Evolutionary conservation across 92 coral and sea anemone species (phyloP), one percentile per base, ranked within the genome.

Genomic region (Siderastrea radians): DNA sequence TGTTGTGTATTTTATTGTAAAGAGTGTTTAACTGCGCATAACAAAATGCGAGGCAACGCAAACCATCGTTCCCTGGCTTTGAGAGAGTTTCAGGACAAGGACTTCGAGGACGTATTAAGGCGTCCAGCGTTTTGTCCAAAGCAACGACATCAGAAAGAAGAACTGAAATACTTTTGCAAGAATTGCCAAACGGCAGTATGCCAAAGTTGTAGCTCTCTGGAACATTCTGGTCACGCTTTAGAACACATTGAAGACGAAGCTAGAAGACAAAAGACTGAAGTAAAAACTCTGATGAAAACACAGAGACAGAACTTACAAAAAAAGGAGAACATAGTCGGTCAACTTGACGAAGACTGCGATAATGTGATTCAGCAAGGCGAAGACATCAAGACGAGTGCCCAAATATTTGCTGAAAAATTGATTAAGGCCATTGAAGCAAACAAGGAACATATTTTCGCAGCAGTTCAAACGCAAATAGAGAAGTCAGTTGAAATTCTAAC

Each of bases 91-190:
- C 72, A 68, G 38, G 72, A 68, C 38, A 68, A 68, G 49, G 72
- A 68, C 72, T 68, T 6, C 15, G 49, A 68, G 14, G 72, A 68
- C 50, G 13, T 68, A 68, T 68, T 68, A 14, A 68, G 43, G 15
- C 72, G 72, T 7, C 72, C 72, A 6, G 72, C 72, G 14, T 68
- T 43, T 68, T 68, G 72, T 11, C 15, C 82, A 17, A 78, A 78
- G 53, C 71, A 48, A 10, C 71, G 82, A 47, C 82, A 78, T 50
- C 70, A 78, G 57, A 78, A 78, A 48, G 73, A 79, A 49, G 83
- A 79, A 43, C 16, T 79, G 49, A 64, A 79, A 50, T 79, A 79
- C 19, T 79, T 60, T 49, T 79, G 83, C 51, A 79, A 62, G 53
- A 79, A 63, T n/a, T 79, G 83, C 54, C 45, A 64, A 79, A 49